These are phyloP conservation scores for Bostrychus sinensis DNA, from an alignment of 2,113 vertebrate species.

Conservation along the genomic window DNA sequence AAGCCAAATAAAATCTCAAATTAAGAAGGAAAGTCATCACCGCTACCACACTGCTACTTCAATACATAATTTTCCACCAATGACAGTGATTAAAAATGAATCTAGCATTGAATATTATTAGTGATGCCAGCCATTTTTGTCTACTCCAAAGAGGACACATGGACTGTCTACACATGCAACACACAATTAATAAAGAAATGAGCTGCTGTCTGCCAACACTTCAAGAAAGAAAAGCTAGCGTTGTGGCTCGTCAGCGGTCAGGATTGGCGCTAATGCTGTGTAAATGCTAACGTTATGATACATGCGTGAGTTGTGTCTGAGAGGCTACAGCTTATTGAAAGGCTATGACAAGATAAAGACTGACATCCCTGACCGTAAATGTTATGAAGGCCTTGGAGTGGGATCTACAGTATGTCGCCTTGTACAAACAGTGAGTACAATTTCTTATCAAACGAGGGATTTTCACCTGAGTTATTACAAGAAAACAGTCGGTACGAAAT, in stretches of 20 bases:
- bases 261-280: background rate
- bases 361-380: slow-evolving; percentile 33
- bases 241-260: slow-evolving; percentile 12
- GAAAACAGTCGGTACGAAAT: slow-evolving; percentile 57
- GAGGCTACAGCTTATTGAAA: slow-evolving; percentile 38
- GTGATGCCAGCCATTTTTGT: background rate
- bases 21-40: slow-evolving; percentile 2
- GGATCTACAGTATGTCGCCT: slow-evolving; percentile 52
- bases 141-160: background rate
- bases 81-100: slow-evolving; percentile 17
- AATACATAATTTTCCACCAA: background rate
- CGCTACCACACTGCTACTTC: slow-evolving; percentile 44
- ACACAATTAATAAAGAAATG: slow-evolving; percentile 9
- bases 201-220: slow-evolving; percentile 5
- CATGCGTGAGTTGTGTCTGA: slow-evolving; percentile 20
- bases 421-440: slow-evolving; percentile 31
- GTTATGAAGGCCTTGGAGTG: slow-evolving; percentile 38
- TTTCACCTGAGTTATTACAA: slow-evolving; percentile 68
- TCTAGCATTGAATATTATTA: slow-evolving; percentile 4
- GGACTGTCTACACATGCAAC: slow-evolving; percentile 17
- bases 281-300: slow-evolving; percentile 18
- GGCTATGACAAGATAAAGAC: slow-evolving; percentile 17
- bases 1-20: slow-evolving; percentile 10
- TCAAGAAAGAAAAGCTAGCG: slow-evolving; percentile 24
- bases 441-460: slow-evolving; percentile 49